Base-by-base conservation (phyloP, 2,113 vertebrate species). In the Danionella cerebrum region DNA sequence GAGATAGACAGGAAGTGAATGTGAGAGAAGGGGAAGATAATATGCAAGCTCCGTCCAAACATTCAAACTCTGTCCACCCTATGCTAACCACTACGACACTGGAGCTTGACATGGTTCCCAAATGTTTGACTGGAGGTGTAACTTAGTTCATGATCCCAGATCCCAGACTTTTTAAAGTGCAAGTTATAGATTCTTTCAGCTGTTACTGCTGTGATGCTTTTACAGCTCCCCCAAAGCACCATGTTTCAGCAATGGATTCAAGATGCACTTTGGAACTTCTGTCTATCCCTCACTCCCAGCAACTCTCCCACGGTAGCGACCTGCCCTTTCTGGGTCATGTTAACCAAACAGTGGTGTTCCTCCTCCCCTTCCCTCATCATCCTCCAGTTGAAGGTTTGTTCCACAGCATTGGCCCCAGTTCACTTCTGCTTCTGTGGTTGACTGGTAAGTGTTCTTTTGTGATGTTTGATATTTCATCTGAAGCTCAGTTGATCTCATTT, bases 361-460 rank as follows among this genome's bases (percentile, higher is more conserved):
- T 22, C 51, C 47, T 47, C 54, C 31, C 8, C 4, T 3, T n/a
- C n/a, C n/a, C n/a, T n/a, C n/a, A n/a, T n/a, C 2, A 4, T 47
- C 38, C 36, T 58, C 19, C 25, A 24, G 10, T 45, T 9, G 11
- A 66, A 67, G 62, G 62, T 65, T 67, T 74, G 41, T 48, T 59
- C 18, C 14, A 65, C 33, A 2, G 2, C 24, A 36, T 18, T 39
- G 38, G 41, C 13, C 27, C 50, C 63, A 44, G 16, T 36, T 11
- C 24, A 67, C 67, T 67, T 70, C 68, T 67, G 54, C 48, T 62
- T 66, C 55, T 66, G 58, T 60, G 22, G 25, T 44, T 60, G 10
- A 53, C 29, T 6, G 63, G 72, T 75, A 45, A 70, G 72, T 70
- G n/a, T 42, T 11, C 35, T 45, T 38, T 11, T 60, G 24, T 16